Base-by-base conservation (phyloP, 2,888 invertebrate genomes). In the Dastarcus helophoroides region DNA sequence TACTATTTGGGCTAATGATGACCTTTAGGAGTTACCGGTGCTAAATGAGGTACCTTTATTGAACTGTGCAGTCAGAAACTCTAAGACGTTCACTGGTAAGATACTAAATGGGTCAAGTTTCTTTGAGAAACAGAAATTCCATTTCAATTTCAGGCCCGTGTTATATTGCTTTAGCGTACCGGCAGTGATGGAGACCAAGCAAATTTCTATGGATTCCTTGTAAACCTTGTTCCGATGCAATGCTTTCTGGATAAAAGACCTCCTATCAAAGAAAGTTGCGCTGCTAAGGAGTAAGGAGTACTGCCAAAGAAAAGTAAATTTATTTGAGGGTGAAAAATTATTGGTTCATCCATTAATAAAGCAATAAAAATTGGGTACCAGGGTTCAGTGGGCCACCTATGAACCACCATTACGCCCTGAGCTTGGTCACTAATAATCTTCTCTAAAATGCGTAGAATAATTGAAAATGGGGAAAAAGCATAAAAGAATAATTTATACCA, bases 1-100 rank as follows among this genome's bases (percentile, higher is more conserved):
- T 5, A 16, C 3, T 15, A 40, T 36, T 11, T 32, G 29, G 14
- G 26, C 27, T 14, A 40, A 10, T 11, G 38, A 31, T 2, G 29
- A 35, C 19, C 33, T 14, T 17, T 38, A 33, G 0, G 35, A 28
- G 14, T 38, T 40, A 2, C 33, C 10, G 3, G 30, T 13, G 11
- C 37, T 31, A 26, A 37, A 35, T 14, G 31, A 28, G 2, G 23
- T 27, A 6, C 31, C 29, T 14, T 13, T 31, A n/a, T 33, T 31
- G 13, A 31, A 29, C 7, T 33, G 33, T 9, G 10, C 3, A 2
- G 32, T 25, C 11, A 14, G 15, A 31, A 33, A 38, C 4, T 27
- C 26, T 11, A 37, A 22, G 6, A 34, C 22, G n/a, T 19, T 10
- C 7, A 10, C 9, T 14, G 13, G 22, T 3, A 29, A 29, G 3